A percentile compares a stretch with the other conserved stretches of the same genome.
Conservation (phyloP, 1,140 invertebrate genomes). For the Papilio xuthus region DNA sequence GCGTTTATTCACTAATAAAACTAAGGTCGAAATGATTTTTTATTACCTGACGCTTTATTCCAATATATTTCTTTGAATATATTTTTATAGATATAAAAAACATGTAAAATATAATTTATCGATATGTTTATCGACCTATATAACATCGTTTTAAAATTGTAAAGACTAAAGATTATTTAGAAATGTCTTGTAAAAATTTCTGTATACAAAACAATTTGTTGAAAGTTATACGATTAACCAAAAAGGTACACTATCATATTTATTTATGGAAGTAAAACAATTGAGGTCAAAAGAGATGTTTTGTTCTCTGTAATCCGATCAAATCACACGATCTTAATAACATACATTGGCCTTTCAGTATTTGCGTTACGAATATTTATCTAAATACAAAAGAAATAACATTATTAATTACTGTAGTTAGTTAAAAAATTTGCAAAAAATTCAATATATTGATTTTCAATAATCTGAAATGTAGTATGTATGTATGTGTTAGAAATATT, state of each 20-base stretch:
- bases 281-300: background rate
- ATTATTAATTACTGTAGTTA: too few relatives aligned
- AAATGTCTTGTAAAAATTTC: background rate
- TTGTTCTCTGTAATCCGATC: too few relatives aligned
- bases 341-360: too few relatives aligned
- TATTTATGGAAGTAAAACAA: background rate
- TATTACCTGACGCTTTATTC: constrained; percentile 5
- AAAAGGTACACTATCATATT: background rate
- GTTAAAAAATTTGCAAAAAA: too few relatives aligned
- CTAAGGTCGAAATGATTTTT: constrained; percentile 20
- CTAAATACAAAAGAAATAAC: too few relatives aligned
- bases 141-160: background rate
- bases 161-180: background rate
- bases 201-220: background rate
- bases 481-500: background rate
- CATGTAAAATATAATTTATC: constrained; percentile 1
- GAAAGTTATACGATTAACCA: background rate
- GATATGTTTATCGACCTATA: constrained; percentile 21
- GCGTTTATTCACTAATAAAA: constrained; percentile 23
- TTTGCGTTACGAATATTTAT: too few relatives aligned
- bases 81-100: constrained; percentile 6
- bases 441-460: too few relatives aligned
- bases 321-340: too few relatives aligned
- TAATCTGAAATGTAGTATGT: too few relatives aligned
- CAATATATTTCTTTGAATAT: constrained; percentile 1